phyloP scores from a whole-genome alignment of 2,888 invertebrate genomes.

The Hipparchia sbordonii region DNA sequence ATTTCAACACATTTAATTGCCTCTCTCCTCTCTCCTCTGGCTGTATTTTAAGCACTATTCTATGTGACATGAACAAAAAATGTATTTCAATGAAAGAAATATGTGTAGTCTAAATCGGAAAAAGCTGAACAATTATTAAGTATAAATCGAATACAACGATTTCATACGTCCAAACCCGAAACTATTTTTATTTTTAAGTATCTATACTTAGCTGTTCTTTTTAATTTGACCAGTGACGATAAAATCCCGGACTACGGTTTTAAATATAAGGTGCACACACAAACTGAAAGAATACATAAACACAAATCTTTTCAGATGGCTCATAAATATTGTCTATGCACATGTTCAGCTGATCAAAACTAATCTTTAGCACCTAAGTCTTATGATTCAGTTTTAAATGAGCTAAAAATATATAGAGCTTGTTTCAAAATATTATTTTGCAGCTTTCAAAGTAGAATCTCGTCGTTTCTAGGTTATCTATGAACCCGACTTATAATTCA shows the following conservation, averaged over 20 bases:
- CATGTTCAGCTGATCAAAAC: constrained; percentile 19
- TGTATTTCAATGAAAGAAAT: no score
- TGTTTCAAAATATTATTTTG: constrained; percentile 7
- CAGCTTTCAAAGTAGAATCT: background rate
- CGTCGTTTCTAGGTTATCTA: constrained; percentile 6
- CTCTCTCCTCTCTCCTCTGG: no score
- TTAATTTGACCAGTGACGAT: constrained; percentile 8
- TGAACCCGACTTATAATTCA: constrained; percentile 4
- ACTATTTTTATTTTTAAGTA: constrained; percentile 1
- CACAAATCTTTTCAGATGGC: constrained; percentile 39
- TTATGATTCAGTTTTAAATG: constrained; percentile 4
- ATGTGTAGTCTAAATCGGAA: no score
- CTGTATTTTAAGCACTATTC: no score
- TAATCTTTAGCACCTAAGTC: constrained; percentile 15
- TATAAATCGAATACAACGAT: no score
- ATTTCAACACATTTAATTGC: no score
- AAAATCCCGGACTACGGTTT: constrained; percentile 29
- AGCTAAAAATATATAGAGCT: constrained; percentile 1
- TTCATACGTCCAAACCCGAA: no score
- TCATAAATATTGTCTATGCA: constrained; percentile 33
- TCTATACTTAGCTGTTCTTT: constrained; percentile 1
- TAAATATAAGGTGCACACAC: constrained; percentile 36
- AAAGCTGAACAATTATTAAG: no score
- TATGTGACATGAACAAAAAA: no score
- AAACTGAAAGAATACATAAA: constrained; percentile 36